These are phyloP conservation scores for Erebia palarica DNA, from an alignment of 2,888 invertebrate genomes.

Conservation along the genomic window DNA sequence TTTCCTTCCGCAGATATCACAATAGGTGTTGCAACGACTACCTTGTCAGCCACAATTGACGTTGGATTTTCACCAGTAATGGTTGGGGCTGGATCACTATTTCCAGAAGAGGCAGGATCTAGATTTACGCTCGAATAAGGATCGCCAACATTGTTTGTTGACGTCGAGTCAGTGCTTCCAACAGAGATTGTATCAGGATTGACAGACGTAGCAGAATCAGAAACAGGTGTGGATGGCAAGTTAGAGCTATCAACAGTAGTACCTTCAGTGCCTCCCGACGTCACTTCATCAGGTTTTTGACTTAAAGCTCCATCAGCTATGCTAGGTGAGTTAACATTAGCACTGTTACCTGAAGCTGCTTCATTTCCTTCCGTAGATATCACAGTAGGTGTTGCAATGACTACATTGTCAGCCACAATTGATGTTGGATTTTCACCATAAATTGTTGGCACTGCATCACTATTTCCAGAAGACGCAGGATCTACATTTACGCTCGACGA, in stretches of 20 bases:
- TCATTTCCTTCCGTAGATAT: neutral
- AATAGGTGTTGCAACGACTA: neutral
- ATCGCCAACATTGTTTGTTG: too few relatives aligned
- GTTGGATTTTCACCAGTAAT: neutral
- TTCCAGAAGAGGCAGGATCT: too few relatives aligned
- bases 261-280: neutral
- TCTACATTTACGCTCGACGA: neutral
- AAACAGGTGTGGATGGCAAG: neutral
- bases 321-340: too few relatives aligned
- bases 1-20: neutral
- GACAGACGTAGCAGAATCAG: neutral
- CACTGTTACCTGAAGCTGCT: too few relatives aligned
- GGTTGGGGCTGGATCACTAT: neutral
- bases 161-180: too few relatives aligned
- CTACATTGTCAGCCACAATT: neutral
- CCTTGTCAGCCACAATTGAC: neutral
- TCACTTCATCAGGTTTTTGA: neutral
- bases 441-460: neutral
- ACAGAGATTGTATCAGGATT: neutral
- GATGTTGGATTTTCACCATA: conserved; percentile 1
- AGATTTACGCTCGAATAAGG: too few relatives aligned
- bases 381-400: neutral
- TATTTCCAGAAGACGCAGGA: neutral
- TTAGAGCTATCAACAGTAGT: neutral
- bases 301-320: neutral